Evolutionary conservation across 2,797 vertebrate species (phyloP), one percentile per base, ranked within the genome.

Genomic region (Microctenopoma stevenorrisi): DNA sequence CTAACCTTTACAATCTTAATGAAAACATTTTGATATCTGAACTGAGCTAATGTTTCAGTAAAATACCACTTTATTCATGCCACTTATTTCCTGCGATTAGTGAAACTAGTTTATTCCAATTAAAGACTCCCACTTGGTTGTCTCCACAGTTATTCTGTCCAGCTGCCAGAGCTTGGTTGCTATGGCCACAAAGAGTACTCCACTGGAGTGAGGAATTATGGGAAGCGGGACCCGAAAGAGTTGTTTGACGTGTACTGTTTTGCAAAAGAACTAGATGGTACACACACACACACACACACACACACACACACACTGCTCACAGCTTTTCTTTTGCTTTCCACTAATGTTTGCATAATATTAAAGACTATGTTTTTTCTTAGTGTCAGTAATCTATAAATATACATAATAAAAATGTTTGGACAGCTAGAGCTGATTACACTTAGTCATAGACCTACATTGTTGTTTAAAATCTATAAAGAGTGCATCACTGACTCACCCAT

Each of bases 211-310:
- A 96, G 96, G 88, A 98, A 95, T 88, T 98, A 98, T 50, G 97
- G 97, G 42, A 93, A 88, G 69, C 93, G 96, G 48, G 95, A 97
- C 74, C 93, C 94, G 0, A 83, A 84, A 0, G 97, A 99, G 78
- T 88, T 91, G 74, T 98, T 98, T 66, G 97, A 99, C 10, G 97
- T 97, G 6, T 99, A 98, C 78, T 99, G 97, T 92, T 97, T 96
- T 57, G 93, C 95, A 55, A 91, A 85, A 40, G 94, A 96, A 83
- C 91, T 97, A 72, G 93, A 91, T 90, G 97, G 97, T 95, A 92
- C 9, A 50, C 5, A 57, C 33, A 28, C 69, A 59, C 40, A 28
- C 56, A 55, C 64, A 54, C 69, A 61, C 56, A 72, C 42, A 53
- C 58, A 63, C 60, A 52, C 38, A 60, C 51, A 66, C 46, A 58